A percentile compares a stretch with the other conserved stretches of the same genome.
These are phyloP conservation scores for Hemaris fuciformis DNA, from an alignment of 2,888 invertebrate genomes.

Conservation along the genomic window DNA sequence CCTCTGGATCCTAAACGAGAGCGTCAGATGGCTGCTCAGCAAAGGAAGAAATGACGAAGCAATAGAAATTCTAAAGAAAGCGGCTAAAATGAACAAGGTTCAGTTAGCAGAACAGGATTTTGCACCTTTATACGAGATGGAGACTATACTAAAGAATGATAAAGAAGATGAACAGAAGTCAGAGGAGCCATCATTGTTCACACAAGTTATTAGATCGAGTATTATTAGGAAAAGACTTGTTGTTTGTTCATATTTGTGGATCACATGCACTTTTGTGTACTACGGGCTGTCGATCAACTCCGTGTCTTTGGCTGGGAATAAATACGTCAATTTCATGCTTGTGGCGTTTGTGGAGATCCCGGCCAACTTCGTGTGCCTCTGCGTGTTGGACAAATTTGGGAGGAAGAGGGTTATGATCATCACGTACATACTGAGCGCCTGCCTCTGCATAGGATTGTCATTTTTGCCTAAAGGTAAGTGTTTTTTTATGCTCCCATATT, in stretches of 20 bases:
- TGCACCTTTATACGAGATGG: constrained; percentile 53
- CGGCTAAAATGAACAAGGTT: constrained; percentile 84
- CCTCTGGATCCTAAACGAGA: constrained; percentile 87
- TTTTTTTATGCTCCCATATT: not conserved
- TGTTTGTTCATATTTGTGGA: constrained; percentile 88
- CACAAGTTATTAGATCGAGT: constrained; percentile 77
- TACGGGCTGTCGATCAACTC: constrained; percentile 91
- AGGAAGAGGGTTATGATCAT: constrained; percentile 83
- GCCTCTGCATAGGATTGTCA: constrained; percentile 82
- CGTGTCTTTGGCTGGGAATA: constrained; percentile 87
- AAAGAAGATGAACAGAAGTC: constrained; percentile 25
- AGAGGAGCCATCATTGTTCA: constrained; percentile 46
- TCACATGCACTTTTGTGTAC: constrained; percentile 89
- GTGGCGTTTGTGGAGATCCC: constrained; percentile 86
- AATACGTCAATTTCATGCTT: constrained; percentile 88
- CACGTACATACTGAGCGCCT: constrained; percentile 84
- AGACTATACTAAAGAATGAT: constrained; percentile 34
- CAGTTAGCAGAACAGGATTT: constrained; percentile 67
- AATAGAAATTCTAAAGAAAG: constrained; percentile 81
- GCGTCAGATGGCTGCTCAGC: constrained; percentile 88
- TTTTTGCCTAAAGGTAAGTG: constrained; percentile 81
- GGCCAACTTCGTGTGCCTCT: constrained; percentile 84
- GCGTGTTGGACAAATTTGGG: constrained; percentile 84
- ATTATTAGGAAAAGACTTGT: constrained; percentile 80
- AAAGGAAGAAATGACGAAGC: constrained; percentile 85